Base-by-base conservation (phyloP, 2,888 invertebrate species). In the Polydrusus pterygomalis region DNA sequence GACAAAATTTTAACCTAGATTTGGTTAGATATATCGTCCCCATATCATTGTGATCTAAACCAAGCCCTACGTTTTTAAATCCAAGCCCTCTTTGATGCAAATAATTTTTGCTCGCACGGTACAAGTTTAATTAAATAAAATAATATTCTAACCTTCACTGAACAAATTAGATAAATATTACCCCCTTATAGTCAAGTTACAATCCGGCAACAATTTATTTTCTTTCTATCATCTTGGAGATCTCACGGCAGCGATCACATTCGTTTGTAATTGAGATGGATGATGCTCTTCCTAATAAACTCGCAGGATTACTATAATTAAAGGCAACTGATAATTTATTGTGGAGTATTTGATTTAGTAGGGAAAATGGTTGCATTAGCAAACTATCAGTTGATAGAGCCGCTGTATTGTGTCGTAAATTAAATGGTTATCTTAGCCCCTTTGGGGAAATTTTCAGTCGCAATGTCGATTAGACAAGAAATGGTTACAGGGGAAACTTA, bases 201-300 rank as follows among this genome's bases (percentile, higher is more conserved):
- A 70, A 65, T 45, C 62, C 67, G 56, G 62, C 75, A 74, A 77
- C 70, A 77, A 78, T 78, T 78, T 78, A 78, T 78, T 74, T 78
- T 75, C 76, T 78, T 78, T 77, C 70, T 76, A 78, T 77, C 70
- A 77, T 77, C 78, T 74, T 69, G 62, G 71, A 75, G 73, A 74
- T 71, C 72, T 76, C 76, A 74, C 77, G 77, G 74, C 70, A 70
- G 45, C 77, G 77, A 77, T 74, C 74, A 77, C 77, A 70, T 74
- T 70, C 77, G 74, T 70, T 74, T 74, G 74, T 77, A 77, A 77
- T 77, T 77, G 77, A 74, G 77, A 77, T 77, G 54, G 77, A 77
- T 77, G 77, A 77, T 77, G 67, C 67, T 70, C 40, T 58, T 70
- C 63, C 73, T 77, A 73, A 77, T 77, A 77, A 77, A 77, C 77